Evolutionary conservation across 2,113 vertebrate species (phyloP), one percentile per base, ranked within the genome.

Genomic region (Pterocles gutturalis): DNA sequence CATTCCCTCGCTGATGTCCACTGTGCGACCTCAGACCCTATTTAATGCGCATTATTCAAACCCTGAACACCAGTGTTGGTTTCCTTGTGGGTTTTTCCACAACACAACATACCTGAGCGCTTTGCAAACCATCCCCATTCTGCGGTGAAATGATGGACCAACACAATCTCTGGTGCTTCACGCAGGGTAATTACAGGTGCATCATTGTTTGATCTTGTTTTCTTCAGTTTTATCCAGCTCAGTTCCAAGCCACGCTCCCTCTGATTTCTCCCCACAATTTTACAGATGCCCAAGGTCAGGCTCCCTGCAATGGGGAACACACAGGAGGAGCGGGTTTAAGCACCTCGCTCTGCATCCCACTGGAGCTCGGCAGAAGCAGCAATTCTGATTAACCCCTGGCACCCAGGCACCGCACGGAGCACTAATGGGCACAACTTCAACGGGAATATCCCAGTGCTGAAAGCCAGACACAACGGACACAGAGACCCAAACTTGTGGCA

Each of bases 71-170:
- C 28, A 9, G 2, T 0, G 12, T 6, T 4, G 20, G 5, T 58
- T 34, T 58, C 41, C 57, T 16, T 2, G 34, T 6, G 66, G 10
- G 31, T n/a, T 45, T 11, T 34, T 38, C 46, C 5, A 1, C 36
- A 41, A 19, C 0, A 16, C 11, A 12, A 34, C 62, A 8, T 5
- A 34, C 41, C 70, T 0, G 16, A 20, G 36, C 10, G 61, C 71
- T 51, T 46, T 25, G 70, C 60, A 61, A 34, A 77, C 31, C 34
- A 7, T 10, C 38, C 16, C 1, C 19, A 38, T 38, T 5, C 69
- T 60, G 71, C 2, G 1, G 17, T 4, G 31, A 38, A 34, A 5
- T 2, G 0, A 36, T 1, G 13, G 55, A 33, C 24, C 2, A 0
- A 11, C n/a, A 41, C 48, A 11, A 20, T 2, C 58, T 24, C 53